Conservation (phyloP, 2,797 vertebrate genomes). For the Neomorphus geoffroyi region DNA sequence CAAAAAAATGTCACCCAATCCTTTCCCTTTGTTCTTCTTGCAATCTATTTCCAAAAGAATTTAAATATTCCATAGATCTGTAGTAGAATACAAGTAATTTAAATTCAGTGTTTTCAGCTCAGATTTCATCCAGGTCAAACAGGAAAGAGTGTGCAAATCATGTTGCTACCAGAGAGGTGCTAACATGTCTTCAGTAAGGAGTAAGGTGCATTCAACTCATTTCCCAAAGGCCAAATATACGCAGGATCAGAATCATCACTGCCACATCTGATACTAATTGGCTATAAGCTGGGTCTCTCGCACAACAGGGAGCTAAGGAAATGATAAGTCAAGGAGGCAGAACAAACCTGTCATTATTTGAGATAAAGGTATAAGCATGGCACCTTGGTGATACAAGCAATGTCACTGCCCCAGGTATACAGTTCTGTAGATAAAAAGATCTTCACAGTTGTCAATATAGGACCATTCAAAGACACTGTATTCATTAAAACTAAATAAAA, state of each 20-base stretch:
- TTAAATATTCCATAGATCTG: background rate
- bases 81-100: background rate
- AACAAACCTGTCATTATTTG: conserved; percentile 10
- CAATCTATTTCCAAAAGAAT: background rate
- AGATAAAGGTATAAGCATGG: background rate
- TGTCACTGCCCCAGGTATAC: background rate
- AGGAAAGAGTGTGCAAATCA: background rate
- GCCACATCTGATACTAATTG: conserved; percentile 44
- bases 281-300: background rate
- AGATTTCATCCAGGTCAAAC: background rate
- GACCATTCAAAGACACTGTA: background rate
- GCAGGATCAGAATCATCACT: background rate
- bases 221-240: background rate
- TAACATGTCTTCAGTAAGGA: background rate
- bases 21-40: background rate
- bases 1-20: background rate
- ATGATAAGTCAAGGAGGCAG: background rate
- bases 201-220: background rate
- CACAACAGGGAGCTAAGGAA: background rate
- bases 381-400: background rate
- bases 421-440: background rate
- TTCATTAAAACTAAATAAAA: conserved; percentile 49
- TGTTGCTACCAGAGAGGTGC: background rate
- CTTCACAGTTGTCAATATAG: background rate
- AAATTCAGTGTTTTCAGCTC: background rate